Conservation (phyloP, 2,888 invertebrate species). For the Chrysomela aeneicollis region DNA sequence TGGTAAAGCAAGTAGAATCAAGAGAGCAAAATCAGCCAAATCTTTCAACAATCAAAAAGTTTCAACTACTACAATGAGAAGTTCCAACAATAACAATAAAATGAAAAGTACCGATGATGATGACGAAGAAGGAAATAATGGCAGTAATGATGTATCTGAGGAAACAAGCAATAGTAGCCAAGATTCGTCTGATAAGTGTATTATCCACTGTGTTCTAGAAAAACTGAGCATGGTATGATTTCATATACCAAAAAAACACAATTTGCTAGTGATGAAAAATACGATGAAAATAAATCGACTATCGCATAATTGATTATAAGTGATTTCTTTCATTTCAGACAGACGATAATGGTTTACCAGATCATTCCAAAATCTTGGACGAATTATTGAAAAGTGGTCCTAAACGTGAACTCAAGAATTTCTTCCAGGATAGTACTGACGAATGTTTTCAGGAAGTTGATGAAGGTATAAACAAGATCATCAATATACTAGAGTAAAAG, state of each 20-base stretch:
- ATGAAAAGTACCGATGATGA: background rate
- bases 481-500: background rate
- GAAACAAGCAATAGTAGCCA: conserved; percentile 19
- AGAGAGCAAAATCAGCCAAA: conserved; percentile 1
- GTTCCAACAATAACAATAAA: background rate
- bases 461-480: conserved; percentile 35
- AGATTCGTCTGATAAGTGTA: conserved; percentile 59
- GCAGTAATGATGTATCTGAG: conserved; percentile 2
- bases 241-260: background rate
- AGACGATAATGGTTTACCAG: conserved; percentile 70
- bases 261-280: too few relatives aligned
- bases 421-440: conserved; percentile 74
- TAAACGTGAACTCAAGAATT: conserved; percentile 72
- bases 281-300: too few relatives aligned
- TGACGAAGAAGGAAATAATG: background rate
- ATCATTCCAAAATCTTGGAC: conserved; percentile 69
- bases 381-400: conserved; percentile 69
- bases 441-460: conserved; percentile 70
- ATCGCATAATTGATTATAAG: too few relatives aligned
- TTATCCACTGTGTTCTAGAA: conserved; percentile 75
- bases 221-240: conserved; percentile 71
- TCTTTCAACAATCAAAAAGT: background rate
- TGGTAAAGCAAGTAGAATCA: conserved; percentile 10
- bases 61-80: background rate
- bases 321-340: conserved; percentile 60